Evolutionary conservation across 2,797 vertebrate genomes (phyloP).

Genomic region (Petrocephalus sullivani): DNA sequence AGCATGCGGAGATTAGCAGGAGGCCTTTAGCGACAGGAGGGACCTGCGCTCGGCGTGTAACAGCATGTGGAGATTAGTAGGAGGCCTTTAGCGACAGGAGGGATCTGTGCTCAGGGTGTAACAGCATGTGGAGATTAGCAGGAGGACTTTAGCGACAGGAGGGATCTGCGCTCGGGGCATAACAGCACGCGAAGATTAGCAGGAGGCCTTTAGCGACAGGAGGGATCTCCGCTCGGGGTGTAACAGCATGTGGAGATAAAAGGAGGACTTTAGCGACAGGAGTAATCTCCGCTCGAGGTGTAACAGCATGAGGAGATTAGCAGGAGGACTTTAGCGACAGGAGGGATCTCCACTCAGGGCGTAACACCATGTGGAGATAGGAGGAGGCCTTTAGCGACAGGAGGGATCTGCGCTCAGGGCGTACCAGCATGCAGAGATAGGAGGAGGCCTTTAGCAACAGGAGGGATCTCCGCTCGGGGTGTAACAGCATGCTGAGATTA

Average conservation of each 20-base stretch:
- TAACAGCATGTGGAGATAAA: too few relatives aligned
- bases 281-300: background rate
- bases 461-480: background rate
- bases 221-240: too few relatives aligned
- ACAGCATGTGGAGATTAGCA: background rate
- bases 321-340: background rate
- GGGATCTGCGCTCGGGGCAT: background rate
- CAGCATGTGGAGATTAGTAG: background rate
- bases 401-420: background rate
- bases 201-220: background rate
- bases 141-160: background rate
- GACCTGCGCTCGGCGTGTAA: background rate
- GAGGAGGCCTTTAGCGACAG: too few relatives aligned
- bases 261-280: background rate
- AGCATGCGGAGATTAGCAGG: too few relatives aligned
- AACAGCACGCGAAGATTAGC: background rate
- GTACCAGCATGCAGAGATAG: background rate
- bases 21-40: too few relatives aligned
- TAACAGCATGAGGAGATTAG: background rate
- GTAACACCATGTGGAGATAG: too few relatives aligned
- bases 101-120: background rate
- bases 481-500: too few relatives aligned
- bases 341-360: too few relatives aligned
- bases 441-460: background rate
- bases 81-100: background rate